These are phyloP conservation scores for Pangasius djambal DNA, from an alignment of 2,797 vertebrate genomes.

Conservation along the genomic window DNA sequence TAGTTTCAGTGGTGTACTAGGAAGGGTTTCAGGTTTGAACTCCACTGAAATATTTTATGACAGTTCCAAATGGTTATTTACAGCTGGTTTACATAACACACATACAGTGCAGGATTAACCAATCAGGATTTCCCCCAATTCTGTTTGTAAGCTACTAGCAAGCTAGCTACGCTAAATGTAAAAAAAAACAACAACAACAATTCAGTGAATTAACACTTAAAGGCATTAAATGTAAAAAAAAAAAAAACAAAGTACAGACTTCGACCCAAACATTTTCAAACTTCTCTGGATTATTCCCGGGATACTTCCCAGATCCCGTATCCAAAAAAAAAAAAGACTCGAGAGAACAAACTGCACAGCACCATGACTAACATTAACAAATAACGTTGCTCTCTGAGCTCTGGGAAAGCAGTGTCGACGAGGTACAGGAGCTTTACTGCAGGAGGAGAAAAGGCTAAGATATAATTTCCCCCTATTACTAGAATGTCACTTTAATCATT, in stretches of 20 bases:
- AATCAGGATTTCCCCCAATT: neutral
- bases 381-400: neutral
- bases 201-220: neutral
- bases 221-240: neutral
- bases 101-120: neutral
- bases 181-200: neutral
- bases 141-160: neutral
- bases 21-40: neutral
- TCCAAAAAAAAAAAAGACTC: neutral
- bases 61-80: neutral
- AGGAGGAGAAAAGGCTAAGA: neutral
- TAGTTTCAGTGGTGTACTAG: neutral
- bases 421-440: neutral
- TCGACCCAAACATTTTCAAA: neutral
- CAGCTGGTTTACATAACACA: neutral
- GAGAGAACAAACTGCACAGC: neutral
- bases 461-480: neutral
- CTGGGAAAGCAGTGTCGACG: neutral
- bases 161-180: neutral
- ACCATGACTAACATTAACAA: neutral
- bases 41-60: neutral
- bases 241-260: too few species aligned
- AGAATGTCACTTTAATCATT: neutral
- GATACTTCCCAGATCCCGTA: neutral
- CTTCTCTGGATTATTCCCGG: neutral